Base-by-base conservation (phyloP, 2,797 vertebrate genomes). In the Cuniculus paca region DNA sequence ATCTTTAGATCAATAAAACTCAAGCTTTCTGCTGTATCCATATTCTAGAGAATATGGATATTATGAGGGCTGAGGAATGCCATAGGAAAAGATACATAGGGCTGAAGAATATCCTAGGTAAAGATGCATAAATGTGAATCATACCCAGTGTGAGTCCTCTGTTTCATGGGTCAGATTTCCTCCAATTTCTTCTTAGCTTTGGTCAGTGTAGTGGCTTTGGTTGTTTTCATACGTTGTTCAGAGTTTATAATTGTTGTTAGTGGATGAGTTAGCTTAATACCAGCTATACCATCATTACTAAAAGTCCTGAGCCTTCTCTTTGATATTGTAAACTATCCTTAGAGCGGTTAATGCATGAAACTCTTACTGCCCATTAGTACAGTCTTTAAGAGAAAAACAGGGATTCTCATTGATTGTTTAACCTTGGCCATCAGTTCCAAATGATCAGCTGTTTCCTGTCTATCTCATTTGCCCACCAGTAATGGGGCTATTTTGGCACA, bases 1-100 rank as follows among this genome's bases (percentile, higher is more conserved):
- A 75, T 91, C n/a, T 94, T 91, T 11, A 60, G 17, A 56, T 95
- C 75, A 79, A n/a, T 61, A 85, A 87, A 91, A 52, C 36, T 61
- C 34, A 68, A 82, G 34, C 50, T 88, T 89, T 96, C 61, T 78
- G 2, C 14, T 61, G 54, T 17, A 61, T 50, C 2, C 20, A 39
- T 36, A 79, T 50, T 50, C 22, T 83, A 61, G 50, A 58, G 61
- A 86, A 52, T 52, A 52, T 52, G 13, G 10, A 4, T 52, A 14
- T 16, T 52, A 14, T 52, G 52, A 91, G 28, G 24, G 74, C 50
- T 52, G 36, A 93, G 39, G 6, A 6, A 48, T 86, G 9, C 19
- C 78, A 26, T 92, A 50, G 68, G 60, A 65, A 61, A 90, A 84
- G 4, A 54, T 26, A 88, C 58, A n/a, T 50, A 91, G 28, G 22